Base-by-base conservation (phyloP, 2,888 invertebrate genomes). In the Camptogramma bilineatum region DNA sequence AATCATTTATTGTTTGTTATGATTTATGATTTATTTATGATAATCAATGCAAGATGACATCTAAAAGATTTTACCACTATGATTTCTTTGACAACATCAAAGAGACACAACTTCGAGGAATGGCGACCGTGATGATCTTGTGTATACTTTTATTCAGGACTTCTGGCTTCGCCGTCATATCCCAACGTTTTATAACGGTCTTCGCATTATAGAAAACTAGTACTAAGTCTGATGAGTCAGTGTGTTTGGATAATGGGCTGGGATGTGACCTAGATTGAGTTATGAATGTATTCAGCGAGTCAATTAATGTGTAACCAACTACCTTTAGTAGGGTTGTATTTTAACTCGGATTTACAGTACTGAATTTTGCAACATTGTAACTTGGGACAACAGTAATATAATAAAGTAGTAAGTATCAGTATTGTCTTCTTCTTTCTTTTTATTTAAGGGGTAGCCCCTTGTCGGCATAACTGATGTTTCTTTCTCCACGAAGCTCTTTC, bases 201-300 rank as follows among this genome's bases (percentile, higher is more conserved):
- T 8, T 18, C 18, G 17, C 17, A 16, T 46, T 18, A 19, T 39
- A 13, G 19, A n/a, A 56, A 62, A 46, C 50, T 18, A 13, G n/a
- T 31, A 31, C 16, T 31, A 34, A 47, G 39, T 53, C 46, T 66
- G 71, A 69, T 68, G 66, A 67, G 67, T 67, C 55, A 44, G 62
- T 47, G 59, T 55, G 60, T 61, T 57, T 55, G 57, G 47, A 61
- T 58, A 64, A 68, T 60, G 69, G 60, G 64, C 50, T 53, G 28
- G 61, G 56, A 61, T 57, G 57, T 58, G 46, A 53, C 52, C 57
- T 53, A 54, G 39, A 58, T 59, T 55, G 60, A 52, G 52, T 56
- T n/a, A 62, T 46, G 31, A 50, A 50, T 59, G 31, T 51, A 51
- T 52, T 57, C 50, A 46, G 39, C 28, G 21, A n/a, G 52, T 39